A percentile compares a stretch with the other conserved stretches of the same genome.
Conservation (phyloP, 2,113 vertebrate species). For the Oenanthe melanoleuca region DNA sequence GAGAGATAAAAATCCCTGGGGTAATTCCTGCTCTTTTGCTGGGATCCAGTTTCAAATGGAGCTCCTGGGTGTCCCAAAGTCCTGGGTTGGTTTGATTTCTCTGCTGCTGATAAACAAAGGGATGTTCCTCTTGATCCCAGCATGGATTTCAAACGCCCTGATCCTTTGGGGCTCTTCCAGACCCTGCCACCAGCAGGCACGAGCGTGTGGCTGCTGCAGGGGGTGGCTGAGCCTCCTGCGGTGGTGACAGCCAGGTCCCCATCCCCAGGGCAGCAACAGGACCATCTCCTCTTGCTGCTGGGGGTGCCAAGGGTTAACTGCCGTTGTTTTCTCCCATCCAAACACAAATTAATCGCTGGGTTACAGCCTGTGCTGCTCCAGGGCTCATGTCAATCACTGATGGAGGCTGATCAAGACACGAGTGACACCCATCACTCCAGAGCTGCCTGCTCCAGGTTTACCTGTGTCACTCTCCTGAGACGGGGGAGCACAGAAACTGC, state of each 20-base stretch:
- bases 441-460: not conserved
- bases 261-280: fast-evolving
- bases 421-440: not conserved
- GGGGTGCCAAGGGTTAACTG: not conserved
- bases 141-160: not conserved
- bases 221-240: not conserved
- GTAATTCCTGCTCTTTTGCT: not conserved
- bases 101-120: not conserved
- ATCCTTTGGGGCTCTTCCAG: not conserved
- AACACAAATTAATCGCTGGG: conserved; percentile 18
- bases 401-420: not conserved
- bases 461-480: not conserved
- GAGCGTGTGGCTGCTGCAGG: not conserved
- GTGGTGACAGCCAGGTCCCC: not conserved
- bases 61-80: not conserved
- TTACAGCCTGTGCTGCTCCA: conserved; percentile 19
- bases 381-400: not conserved
- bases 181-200: not conserved
- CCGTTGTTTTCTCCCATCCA: not conserved
- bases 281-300: not conserved
- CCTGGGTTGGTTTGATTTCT: not conserved
- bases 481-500: not conserved
- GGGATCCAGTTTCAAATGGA: not conserved
- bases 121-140: not conserved
- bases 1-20: not conserved